These are phyloP conservation scores for Scaptomyza tumidula DNA, from an alignment of 2,888 invertebrate genomes.

Conservation along the genomic window DNA sequence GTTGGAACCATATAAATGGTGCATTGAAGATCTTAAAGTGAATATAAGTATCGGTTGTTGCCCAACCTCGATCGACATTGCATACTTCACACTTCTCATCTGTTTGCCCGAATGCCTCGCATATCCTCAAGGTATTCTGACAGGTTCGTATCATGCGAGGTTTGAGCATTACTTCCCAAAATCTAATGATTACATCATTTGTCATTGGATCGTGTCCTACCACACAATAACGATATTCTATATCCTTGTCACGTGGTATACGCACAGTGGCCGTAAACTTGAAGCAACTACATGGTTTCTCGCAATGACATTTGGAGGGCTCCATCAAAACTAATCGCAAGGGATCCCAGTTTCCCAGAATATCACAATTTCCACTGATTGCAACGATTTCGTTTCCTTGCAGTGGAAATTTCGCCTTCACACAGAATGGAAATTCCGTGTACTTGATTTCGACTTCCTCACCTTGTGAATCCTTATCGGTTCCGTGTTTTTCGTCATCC, in stretches of 20 bases:
- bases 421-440: constrained; percentile 85
- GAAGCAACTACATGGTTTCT: not conserved
- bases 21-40: constrained; percentile 92
- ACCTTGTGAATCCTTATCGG: constrained; percentile 15
- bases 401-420: constrained; percentile 84
- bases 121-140: constrained; percentile 81
- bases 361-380: constrained; percentile 88
- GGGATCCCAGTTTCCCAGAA: constrained; percentile 89
- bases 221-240: constrained; percentile 91
- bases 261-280: constrained; percentile 84
- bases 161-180: constrained; percentile 91
- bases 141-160: constrained; percentile 86
- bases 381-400: constrained; percentile 88
- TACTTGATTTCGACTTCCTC: constrained; percentile 41
- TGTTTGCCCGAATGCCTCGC: constrained; percentile 88
- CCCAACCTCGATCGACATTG: constrained; percentile 91
- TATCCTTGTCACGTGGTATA: constrained; percentile 88
- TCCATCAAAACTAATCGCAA: constrained; percentile 86
- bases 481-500: fast-evolving
- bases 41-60: constrained; percentile 91
- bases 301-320: constrained; percentile 71
- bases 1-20: constrained; percentile 89
- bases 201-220: constrained; percentile 87
- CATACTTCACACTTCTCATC: constrained; percentile 86
- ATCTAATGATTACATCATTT: constrained; percentile 86